Percentiles rank a stretch among this genome's conserved stretches.
phyloP scores from a whole-genome alignment of 2,113 vertebrate species.

The Neodon shergylaensis region DNA sequence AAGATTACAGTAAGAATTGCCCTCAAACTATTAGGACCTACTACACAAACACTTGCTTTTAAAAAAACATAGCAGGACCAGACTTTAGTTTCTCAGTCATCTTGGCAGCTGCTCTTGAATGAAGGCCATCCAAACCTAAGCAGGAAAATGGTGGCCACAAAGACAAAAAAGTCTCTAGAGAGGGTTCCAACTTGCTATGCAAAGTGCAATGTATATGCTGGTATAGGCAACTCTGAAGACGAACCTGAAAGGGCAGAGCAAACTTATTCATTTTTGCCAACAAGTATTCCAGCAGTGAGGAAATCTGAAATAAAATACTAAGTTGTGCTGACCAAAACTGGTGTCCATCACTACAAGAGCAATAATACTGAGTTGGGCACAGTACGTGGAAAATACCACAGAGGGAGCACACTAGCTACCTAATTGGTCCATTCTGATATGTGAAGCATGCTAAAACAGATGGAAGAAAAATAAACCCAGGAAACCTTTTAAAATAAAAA shows the following conservation, averaged over 20 bases:
- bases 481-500: background rate
- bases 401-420: background rate
- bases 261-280: background rate
- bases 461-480: background rate
- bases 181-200: background rate
- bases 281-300: background rate
- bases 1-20: background rate
- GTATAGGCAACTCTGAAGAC: background rate
- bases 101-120: background rate
- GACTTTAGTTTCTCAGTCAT: background rate
- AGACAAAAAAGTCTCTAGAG: background rate
- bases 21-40: constrained; percentile 9
- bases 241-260: background rate
- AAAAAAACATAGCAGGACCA: background rate
- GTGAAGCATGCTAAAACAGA: background rate
- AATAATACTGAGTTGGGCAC: background rate
- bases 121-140: background rate
- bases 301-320: background rate
- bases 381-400: background rate
- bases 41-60: background rate
- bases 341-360: background rate
- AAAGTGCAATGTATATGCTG: background rate
- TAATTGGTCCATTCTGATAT: background rate
- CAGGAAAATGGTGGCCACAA: background rate
- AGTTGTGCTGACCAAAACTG: background rate